Evolutionary conservation across 64 coral and sea anemone species (phyloP), one percentile per base, ranked within the genome.

Genomic region (Porites australiensis): DNA sequence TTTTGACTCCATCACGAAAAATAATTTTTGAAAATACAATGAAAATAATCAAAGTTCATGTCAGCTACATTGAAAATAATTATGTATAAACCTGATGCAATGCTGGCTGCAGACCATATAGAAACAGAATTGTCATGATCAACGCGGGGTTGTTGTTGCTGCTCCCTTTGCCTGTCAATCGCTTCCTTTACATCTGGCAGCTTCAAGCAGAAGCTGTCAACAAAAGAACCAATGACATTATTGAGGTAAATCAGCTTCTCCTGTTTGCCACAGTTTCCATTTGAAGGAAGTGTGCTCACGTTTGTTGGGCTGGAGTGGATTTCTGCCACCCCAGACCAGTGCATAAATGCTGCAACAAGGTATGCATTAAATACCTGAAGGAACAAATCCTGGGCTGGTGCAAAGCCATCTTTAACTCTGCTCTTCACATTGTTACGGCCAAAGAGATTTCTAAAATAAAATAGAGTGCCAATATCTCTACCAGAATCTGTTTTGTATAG

Each of bases 271-370:
- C 64, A 19, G 15, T n/a, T 67, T 67, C 15, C 64, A 67, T 67
- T n/a, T 67, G 64, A n/a, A 67, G 64, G 64, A 67, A n/a, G 64
- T 67, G 64, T 67, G 64, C 64, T 67, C 64, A 67, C 64, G 15
- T 67, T 67, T 13, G 64, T 67, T 67, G 64, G 64, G 1, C 15
- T 13, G 64, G 64, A 67, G 14, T 67, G 64, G 15, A 67, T 67
- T 37, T 37, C 27, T 37, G 27, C 27, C 27, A 37, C 1, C 27
- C 27, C 27, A 37, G 27, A 37, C 27, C 27, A 37, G 27, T 37
- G 27, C 27, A 37, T 37, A 37, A 37, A 37, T 37, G 27, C 27
- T 37, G 27, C 27, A 37, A 37, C 27, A 37, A 37, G 27, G 27
- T 37, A 67, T 19, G 64, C 64, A 67, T 67, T 67, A 1, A 67